These are phyloP conservation scores for Euplagia quadripunctaria DNA, from an alignment of 2,888 invertebrate genomes.

Conservation along the genomic window DNA sequence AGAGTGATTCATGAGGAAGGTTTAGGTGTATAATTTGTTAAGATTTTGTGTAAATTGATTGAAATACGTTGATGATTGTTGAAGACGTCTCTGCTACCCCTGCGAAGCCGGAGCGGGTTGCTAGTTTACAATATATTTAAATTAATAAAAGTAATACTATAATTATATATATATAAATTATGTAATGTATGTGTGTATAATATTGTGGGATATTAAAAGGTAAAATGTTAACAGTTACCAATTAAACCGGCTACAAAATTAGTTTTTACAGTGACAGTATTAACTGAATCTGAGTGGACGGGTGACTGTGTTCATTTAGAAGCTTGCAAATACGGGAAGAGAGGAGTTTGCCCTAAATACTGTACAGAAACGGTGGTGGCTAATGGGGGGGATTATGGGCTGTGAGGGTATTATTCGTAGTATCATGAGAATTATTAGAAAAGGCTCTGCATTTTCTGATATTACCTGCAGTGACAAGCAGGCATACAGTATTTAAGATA, in stretches of 20 bases:
- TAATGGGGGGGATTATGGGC: neutral
- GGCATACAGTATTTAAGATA: too few species aligned
- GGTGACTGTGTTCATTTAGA: slow-evolving; percentile 1
- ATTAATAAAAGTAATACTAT: too few species aligned
- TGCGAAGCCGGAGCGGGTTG: too few species aligned
- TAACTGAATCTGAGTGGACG: neutral
- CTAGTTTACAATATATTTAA: too few species aligned
- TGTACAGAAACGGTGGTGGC: neutral
- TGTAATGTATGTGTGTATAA: too few species aligned
- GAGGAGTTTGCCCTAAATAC: neutral
- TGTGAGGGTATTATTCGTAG: neutral
- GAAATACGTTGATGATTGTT: too few species aligned
- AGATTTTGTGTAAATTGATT: too few species aligned
- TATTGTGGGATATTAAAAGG: neutral
- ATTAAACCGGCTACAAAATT: neutral
- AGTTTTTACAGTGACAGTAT: too few species aligned
- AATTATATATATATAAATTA: too few species aligned
- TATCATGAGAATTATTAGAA: neutral
- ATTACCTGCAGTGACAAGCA: neutral
- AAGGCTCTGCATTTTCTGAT: neutral
- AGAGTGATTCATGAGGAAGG: too few species aligned
- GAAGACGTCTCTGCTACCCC: too few species aligned
- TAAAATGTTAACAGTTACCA: neutral
- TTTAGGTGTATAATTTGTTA: too few species aligned
- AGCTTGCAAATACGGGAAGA: neutral